Conservation (phyloP, 2,797 vertebrate genomes). For the Epinephelus coioides region DNA sequence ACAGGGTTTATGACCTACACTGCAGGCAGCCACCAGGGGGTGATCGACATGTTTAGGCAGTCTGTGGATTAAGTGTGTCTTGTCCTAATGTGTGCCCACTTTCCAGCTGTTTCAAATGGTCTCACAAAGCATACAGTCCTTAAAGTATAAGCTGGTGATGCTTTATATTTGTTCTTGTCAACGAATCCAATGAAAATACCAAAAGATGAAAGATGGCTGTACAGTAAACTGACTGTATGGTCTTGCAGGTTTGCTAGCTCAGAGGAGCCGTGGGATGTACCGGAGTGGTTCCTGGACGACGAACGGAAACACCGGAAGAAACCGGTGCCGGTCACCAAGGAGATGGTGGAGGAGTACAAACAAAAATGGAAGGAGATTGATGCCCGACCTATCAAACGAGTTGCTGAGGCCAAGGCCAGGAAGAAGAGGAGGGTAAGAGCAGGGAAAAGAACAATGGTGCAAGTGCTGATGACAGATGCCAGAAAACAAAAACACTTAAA, state of each 20-base stretch:
- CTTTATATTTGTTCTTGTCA: neutral
- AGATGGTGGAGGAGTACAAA: constrained; percentile 93
- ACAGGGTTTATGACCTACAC: too few relatives aligned
- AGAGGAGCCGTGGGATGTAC: constrained; percentile 90
- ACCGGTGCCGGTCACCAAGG: constrained; percentile 88
- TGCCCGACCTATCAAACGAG: constrained; percentile 94
- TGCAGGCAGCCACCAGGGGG: too few relatives aligned
- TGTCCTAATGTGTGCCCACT: neutral
- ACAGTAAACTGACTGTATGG: neutral
- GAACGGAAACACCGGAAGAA: constrained; percentile 91
- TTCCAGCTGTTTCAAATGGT: neutral
- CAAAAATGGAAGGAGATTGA: constrained; percentile 95
- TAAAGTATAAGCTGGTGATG: neutral
- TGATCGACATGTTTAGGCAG: too few relatives aligned
- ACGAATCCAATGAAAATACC: too few relatives aligned
- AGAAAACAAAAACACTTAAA: neutral
- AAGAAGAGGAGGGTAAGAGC: constrained; percentile 92
- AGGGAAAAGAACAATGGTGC: neutral
- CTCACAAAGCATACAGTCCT: neutral
- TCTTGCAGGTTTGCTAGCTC: constrained; percentile 89
- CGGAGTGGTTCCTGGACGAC: constrained; percentile 93
- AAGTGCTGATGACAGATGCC: neutral
- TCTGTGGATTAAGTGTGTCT: neutral
- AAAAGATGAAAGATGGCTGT: neutral
- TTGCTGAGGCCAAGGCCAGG: constrained; percentile 96